Evolutionary conservation across 2,797 vertebrate species (phyloP).

Genomic region (Strix occidentalis): DNA sequence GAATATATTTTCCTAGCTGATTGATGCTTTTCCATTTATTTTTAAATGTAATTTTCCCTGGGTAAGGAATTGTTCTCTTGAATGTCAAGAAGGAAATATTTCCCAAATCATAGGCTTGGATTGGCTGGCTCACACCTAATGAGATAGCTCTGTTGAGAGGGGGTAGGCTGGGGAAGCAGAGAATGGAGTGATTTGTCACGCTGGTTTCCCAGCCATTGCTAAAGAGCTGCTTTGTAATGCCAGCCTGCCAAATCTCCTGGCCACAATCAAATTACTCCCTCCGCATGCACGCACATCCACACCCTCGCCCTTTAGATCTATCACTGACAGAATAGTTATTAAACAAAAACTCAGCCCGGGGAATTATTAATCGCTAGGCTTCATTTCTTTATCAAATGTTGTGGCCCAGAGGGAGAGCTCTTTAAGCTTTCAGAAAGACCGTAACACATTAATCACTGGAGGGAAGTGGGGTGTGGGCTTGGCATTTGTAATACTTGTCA

Average conservation of each 20-base stretch:
- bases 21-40: slow-evolving; percentile 82
- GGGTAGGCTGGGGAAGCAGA: slow-evolving; percentile 1
- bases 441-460: slow-evolving; percentile 68
- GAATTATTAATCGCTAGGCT: slow-evolving; percentile 85
- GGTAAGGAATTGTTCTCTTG: slow-evolving; percentile 75
- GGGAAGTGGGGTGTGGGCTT: slow-evolving; percentile 13
- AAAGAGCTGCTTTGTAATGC: slow-evolving; percentile 73
- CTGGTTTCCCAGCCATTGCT: slow-evolving; percentile 59
- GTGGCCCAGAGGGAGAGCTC: slow-evolving; percentile 76
- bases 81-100: slow-evolving; percentile 80
- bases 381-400: slow-evolving; percentile 85
- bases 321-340: slow-evolving; percentile 94
- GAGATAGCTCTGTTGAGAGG: slow-evolving; percentile 60
- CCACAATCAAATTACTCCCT: slow-evolving; percentile 67
- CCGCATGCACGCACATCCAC: slow-evolving; percentile 47
- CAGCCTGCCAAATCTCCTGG: slow-evolving; percentile 65
- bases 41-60: slow-evolving; percentile 76
- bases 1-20: slow-evolving; percentile 77
- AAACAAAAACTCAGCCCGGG: slow-evolving; percentile 87
- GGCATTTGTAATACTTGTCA: slow-evolving; percentile 69
- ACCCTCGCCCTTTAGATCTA: slow-evolving; percentile 80
- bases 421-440: slow-evolving; percentile 67
- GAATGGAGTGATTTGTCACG: slow-evolving; percentile 70
- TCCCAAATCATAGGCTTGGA: slow-evolving; percentile 71
- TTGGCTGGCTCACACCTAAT: slow-evolving; percentile 74